Evolutionary conservation across 2,113 vertebrate genomes (phyloP), one percentile per base, ranked within the genome.

Genomic region (Larimichthys polyactis): DNA sequence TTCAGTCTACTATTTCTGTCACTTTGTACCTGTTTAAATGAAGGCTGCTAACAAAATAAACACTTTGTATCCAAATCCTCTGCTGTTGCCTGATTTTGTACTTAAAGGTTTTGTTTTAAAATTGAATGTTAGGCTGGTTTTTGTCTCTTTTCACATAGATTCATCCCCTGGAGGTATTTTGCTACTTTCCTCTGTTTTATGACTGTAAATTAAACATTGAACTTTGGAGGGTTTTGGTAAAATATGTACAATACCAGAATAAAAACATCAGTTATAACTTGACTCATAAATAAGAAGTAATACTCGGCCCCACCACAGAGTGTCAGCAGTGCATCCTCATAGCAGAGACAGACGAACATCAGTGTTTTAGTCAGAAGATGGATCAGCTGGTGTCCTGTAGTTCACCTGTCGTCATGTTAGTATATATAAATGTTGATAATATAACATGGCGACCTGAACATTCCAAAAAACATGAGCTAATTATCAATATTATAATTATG

Each of bases 271-370:
- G 36, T 36, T 36, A 36, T n/a, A 36, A 8, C 36, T 40, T 40
- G 36, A 40, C 7, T 40, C 6, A 40, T 40, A 40, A 40, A 40
- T 9, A 40, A 40, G 36, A 40, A 40, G 48, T 72, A 81, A n/a
- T 29, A 43, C 67, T 49, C 17, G 0, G 10, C 24, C 59, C 22
- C 32, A 19, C 86, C 90, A 88, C 63, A 40, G 4, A 24, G 76
- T 71, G 90, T 73, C 90, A 87, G 86, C 40, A 59, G 64, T 22
- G 58, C 32, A 11, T 54, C 14, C 14, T 29, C 36, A 20, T 11
- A 24, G 27, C 55, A 29, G 17, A 24, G 27, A 29, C 64, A 19
- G 51, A n/a, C n/a, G n/a, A n/a, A n/a, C n/a, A n/a, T n/a, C n/a
- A n/a, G n/a, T n/a, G n/a, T n/a, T n/a, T 17, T 22, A n/a, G 16